These are phyloP conservation scores for Typhlichthys eigenmanni DNA, from an alignment of 2,797 vertebrate species.

Conservation along the genomic window DNA sequence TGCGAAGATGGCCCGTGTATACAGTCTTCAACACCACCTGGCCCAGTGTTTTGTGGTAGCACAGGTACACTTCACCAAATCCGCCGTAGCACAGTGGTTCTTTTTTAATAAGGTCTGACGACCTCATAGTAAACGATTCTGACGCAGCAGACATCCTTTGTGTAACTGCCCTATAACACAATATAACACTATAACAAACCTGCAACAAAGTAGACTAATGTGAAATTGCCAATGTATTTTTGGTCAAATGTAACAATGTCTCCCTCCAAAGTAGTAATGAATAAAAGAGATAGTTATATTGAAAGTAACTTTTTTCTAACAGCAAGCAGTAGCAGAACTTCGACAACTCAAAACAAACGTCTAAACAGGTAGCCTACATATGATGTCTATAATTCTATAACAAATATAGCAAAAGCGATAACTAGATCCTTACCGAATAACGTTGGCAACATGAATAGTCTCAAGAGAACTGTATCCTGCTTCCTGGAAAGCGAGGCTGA, in stretches of 20 bases:
- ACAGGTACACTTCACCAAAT: conserved; percentile 90
- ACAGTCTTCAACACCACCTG: conserved; percentile 91
- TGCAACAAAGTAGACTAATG: neutral
- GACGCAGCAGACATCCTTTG: conserved; percentile 79
- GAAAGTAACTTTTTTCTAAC: no score
- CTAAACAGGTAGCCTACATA: neutral
- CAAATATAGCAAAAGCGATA: neutral
- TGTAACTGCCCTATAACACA: neutral
- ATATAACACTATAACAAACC: neutral
- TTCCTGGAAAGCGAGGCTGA: conserved; percentile 44
- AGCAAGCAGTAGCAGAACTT: no score
- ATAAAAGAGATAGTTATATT: no score
- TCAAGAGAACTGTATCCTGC: neutral
- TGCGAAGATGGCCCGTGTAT: conserved; percentile 84
- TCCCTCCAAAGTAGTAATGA: no score
- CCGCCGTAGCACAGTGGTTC: conserved; percentile 85
- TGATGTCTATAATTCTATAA: no score
- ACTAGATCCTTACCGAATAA: neutral
- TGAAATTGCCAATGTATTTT: no score
- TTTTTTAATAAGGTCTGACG: conserved; percentile 80
- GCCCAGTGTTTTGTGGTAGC: conserved; percentile 84
- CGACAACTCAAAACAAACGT: neutral
- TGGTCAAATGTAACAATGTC: no score
- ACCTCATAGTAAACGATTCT: conserved; percentile 78
- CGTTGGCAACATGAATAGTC: neutral